Base-by-base conservation (phyloP, 1,140 invertebrate genomes). In the Drosophila simulans region DNA sequence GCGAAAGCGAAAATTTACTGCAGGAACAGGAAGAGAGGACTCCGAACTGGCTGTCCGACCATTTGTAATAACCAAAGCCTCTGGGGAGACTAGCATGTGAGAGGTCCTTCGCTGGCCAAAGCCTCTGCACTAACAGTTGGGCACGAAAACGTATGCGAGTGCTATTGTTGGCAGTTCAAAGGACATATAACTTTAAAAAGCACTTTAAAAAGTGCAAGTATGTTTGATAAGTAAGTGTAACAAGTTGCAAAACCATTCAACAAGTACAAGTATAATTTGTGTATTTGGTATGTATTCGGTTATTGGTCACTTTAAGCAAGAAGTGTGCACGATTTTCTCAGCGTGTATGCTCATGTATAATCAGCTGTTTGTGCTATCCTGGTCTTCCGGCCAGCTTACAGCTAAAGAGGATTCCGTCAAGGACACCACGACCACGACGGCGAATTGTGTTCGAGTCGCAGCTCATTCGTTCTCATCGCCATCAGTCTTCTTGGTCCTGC, bases 51-150 rank as follows among this genome's bases (percentile, higher is more conserved):
- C 73, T 77, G 63, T 46, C 58, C 73, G 65, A 51, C 77, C 74
- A 86, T 85, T 86, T 85, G 74, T 75, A 85, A 82, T 82, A 77
- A 78, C 66, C 74, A 86, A 77, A 81, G 68, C 68, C 68, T 49
- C 25, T 65, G 64, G 75, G 55, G 56, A 31, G 69, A 39, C 68
- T 15, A 59, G 52, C 77, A 77, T 84, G 52, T 66, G 73, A 57
- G 73, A 57, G 52, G 42, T 34, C 42, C 66, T 62, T 34, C 43
- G 68, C 62, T 48, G 74, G 55, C 51, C 55, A 49, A 37, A 43
- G 48, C 17, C 27, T 11, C 12, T 4, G 27, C 34, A 48, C 48
- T 42, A 40, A 56, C 35, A 69, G 25, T 35, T 46, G 34, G 49
- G 45, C 25, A 57, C 51, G 48, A 63, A 62, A 58, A 39, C 58